Evolutionary conservation across 2,113 vertebrate species (phyloP).

Genomic region (Lasiurus cinereus): DNA sequence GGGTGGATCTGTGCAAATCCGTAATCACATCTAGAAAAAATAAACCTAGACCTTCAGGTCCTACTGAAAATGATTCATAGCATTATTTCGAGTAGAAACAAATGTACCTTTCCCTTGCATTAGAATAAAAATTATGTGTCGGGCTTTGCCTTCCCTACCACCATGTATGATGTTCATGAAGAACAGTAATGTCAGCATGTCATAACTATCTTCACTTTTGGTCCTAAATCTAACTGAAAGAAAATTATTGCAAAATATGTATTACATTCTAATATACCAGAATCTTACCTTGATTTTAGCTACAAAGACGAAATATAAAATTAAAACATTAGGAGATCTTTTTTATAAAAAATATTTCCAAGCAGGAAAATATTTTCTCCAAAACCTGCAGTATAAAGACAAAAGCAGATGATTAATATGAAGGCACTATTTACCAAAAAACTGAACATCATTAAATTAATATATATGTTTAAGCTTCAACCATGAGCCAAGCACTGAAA

Average conservation of each 20-base stretch:
- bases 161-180: not conserved
- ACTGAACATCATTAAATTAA: conserved; percentile 40
- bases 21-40: conserved; percentile 71
- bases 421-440: conserved; percentile 48
- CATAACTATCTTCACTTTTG: not conserved
- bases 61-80: conserved; percentile 14
- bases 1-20: conserved; percentile 59
- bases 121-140: conserved; percentile 22
- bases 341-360: conserved; percentile 56
- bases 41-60: conserved; percentile 38
- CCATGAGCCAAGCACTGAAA: not conserved
- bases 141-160: not conserved
- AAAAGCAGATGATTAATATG: conserved; percentile 62
- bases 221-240: conserved; percentile 54
- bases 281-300: conserved; percentile 2
- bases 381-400: not conserved
- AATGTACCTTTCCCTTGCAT: conserved; percentile 15
- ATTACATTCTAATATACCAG: not conserved
- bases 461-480: not conserved
- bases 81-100: conserved; percentile 55
- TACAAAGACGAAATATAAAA: conserved; percentile 51
- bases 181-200: not conserved
- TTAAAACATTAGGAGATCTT: conserved; percentile 32
- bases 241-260: not conserved
- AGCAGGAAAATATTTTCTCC: conserved; percentile 1